Evolutionary conservation across 2,113 vertebrate genomes (phyloP).

Genomic region (Dolichallabes microphthalmus): DNA sequence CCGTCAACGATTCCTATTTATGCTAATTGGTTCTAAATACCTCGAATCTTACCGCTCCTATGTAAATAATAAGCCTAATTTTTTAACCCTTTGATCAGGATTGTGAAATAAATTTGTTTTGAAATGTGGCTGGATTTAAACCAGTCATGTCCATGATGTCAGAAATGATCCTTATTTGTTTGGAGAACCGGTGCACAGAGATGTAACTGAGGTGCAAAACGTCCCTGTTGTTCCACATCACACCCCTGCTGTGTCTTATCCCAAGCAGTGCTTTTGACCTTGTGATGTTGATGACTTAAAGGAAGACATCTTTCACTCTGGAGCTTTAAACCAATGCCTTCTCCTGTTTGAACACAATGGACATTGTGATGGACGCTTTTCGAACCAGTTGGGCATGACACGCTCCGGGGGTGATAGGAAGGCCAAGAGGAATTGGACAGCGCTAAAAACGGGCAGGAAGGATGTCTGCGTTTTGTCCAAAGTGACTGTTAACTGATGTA

Average conservation of each 20-base stretch:
- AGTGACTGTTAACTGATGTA: slow-evolving; percentile 35
- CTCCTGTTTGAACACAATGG: slow-evolving; percentile 65
- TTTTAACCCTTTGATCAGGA: neutral
- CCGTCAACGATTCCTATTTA: too few relatives aligned
- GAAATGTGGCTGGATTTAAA: too few relatives aligned
- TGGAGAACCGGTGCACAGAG: neutral
- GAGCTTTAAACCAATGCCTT: slow-evolving; percentile 66
- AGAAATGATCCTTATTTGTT: neutral
- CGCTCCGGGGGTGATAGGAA: slow-evolving; percentile 55
- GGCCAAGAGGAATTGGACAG: slow-evolving; percentile 46
- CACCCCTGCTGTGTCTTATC: slow-evolving; percentile 27
- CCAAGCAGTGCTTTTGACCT: slow-evolving; percentile 62
- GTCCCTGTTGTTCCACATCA: slow-evolving; percentile 15
- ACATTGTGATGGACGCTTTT: slow-evolving; percentile 60
- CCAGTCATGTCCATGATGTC: neutral
- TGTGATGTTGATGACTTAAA: slow-evolving; percentile 50
- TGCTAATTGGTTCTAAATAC: neutral
- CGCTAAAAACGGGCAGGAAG: slow-evolving; percentile 51
- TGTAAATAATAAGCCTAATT: neutral
- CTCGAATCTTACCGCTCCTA: neutral
- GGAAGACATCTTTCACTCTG: slow-evolving; percentile 64
- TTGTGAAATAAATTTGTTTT: neutral
- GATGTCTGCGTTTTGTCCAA: slow-evolving; percentile 46
- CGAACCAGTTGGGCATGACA: slow-evolving; percentile 33
- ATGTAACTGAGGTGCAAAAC: neutral